Conservation (phyloP, 2,113 vertebrate genomes). For the Gracilinanus agilis region DNA sequence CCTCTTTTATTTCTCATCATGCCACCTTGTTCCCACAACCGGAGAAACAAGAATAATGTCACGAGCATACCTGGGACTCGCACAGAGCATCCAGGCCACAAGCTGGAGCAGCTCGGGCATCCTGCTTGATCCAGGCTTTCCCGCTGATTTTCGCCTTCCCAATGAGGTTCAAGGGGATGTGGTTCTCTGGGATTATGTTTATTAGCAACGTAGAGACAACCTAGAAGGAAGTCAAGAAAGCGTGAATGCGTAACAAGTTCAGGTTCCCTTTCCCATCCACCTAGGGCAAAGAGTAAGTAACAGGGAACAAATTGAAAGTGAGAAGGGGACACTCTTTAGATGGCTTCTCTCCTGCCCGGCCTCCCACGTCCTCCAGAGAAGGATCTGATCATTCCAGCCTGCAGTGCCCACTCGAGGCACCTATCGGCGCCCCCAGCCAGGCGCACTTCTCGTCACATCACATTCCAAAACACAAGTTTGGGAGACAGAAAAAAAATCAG, state of each 20-base stretch:
- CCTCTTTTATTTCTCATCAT: background rate
- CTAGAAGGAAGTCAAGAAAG: conserved; percentile 79
- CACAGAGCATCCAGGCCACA: conserved; percentile 92
- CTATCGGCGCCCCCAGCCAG: background rate
- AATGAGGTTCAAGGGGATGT: conserved; percentile 89
- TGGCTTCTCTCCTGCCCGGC: background rate
- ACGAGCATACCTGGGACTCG: conserved; percentile 93
- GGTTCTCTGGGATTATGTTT: conserved; percentile 93
- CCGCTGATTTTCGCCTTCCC: conserved; percentile 94
- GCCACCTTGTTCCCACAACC: background rate
- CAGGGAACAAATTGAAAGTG: background rate
- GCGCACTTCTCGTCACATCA: background rate
- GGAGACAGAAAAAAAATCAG: background rate
- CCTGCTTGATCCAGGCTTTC: conserved; percentile 92
- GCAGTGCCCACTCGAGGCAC: background rate
- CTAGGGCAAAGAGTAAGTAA: background rate
- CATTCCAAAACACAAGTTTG: background rate
- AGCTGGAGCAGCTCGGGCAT: conserved; percentile 77
- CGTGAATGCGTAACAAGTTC: background rate
- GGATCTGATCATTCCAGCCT: background rate
- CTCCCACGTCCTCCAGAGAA: background rate
- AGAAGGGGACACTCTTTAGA: too few species aligned
- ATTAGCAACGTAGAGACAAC: conserved; percentile 95
- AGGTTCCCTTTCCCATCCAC: background rate
- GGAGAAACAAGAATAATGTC: background rate